Percentiles rank a stretch among this genome's conserved stretches.
These are phyloP conservation scores for Sigmodon hispidus DNA, from an alignment of 2,113 vertebrate genomes.

Conservation along the genomic window DNA sequence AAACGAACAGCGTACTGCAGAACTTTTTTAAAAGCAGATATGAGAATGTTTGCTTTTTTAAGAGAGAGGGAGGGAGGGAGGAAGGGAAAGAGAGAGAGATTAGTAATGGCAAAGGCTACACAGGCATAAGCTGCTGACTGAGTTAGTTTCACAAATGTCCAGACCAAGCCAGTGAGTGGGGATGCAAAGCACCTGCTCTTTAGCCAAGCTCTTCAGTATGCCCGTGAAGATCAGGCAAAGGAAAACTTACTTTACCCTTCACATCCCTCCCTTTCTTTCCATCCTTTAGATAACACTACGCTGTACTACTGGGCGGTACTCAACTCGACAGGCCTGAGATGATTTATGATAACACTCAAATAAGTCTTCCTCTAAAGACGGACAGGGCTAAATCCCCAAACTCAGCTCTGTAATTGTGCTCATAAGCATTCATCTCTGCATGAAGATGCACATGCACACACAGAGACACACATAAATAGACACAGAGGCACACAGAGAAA, in stretches of 20 bases:
- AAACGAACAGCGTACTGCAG: neutral
- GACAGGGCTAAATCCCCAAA: neutral
- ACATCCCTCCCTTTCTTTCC: neutral
- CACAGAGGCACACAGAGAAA: neutral
- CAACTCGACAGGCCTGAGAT: neutral
- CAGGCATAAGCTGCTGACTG: neutral
- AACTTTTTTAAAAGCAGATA: neutral
- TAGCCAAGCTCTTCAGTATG: rapidly evolving
- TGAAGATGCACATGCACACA: neutral
- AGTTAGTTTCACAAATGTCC: neutral
- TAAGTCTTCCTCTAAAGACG: neutral
- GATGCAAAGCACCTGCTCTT: rapidly evolving
- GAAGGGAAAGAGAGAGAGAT: no score
- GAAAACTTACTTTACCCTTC: neutral
- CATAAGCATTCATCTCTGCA: rapidly evolving
- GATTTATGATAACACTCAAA: neutral
- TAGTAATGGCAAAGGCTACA: neutral
- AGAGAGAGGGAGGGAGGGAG: no score
- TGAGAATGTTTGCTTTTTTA: neutral
- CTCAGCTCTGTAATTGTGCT: neutral
- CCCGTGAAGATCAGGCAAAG: neutral
- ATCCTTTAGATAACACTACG: neutral
- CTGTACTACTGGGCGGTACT: rapidly evolving
- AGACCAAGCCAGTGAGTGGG: rapidly evolving
- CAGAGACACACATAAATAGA: neutral